phyloP scores from a whole-genome alignment of 92 coral and sea anemone species.

The Ricordea florida region DNA sequence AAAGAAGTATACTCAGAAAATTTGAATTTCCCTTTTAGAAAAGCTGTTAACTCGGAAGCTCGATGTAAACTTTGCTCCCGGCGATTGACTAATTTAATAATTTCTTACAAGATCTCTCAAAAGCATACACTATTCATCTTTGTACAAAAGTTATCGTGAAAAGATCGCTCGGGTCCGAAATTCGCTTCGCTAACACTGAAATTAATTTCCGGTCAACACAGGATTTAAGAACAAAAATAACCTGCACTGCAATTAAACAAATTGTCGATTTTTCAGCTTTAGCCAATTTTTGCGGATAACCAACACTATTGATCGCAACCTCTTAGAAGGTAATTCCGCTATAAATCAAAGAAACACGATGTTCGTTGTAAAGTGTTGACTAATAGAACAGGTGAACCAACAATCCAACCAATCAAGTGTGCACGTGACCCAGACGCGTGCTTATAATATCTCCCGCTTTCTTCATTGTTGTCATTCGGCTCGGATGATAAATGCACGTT shows the following conservation, averaged over 20 bases:
- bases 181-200: constrained; percentile 2
- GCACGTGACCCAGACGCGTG: background rate
- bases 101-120: no score
- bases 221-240: background rate
- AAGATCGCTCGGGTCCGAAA: background rate
- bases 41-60: no score
- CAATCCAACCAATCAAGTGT: constrained; percentile 29
- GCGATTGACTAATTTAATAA: no score
- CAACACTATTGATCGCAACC: no score
- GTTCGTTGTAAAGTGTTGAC: background rate
- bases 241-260: no score
- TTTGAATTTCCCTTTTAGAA: no score
- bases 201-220: constrained; percentile 1
- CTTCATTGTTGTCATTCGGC: background rate
- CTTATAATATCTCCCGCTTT: constrained; percentile 1
- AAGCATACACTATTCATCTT: constrained; percentile 10
- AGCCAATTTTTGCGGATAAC: no score
- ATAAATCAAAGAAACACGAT: background rate
- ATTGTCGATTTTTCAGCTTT: no score
- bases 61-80: no score
- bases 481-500: constrained; percentile 1
- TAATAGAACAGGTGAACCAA: constrained; percentile 10
- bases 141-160: constrained; percentile 2
- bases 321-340: no score
- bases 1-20: background rate